Base-by-base conservation (phyloP, 2,113 vertebrate genomes). In the Glaucidium brasilianum region DNA sequence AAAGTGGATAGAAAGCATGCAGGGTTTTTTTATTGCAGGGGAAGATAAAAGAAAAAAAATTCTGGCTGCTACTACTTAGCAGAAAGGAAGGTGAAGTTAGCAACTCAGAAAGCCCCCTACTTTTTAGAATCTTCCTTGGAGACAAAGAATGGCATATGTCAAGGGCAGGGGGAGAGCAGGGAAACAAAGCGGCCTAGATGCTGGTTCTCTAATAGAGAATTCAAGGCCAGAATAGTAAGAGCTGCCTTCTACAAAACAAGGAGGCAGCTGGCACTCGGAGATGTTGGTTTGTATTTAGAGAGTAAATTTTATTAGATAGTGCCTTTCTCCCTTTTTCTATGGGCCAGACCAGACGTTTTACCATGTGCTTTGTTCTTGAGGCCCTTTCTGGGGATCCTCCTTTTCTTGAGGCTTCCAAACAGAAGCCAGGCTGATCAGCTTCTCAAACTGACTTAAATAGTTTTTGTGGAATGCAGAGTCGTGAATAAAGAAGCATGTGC, bases 251-350 rank as follows among this genome's bases (percentile, higher is more conserved):
- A 30, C 39, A 47, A 41, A 75, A 26, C 3, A 15, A 73, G 27
- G 66, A 60, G 30, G 10, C 8, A 77, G 53, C 11, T 88, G 50
- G 23, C 13, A 26, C 22, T 77, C 26, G 17, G n/a, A 47, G 3
- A 3, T 35, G 7, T 27, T 27, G 5, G 3, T 82, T 84, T 62
- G 20, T 77, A 25, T 67, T 74, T 94, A 47, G n/a, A 37, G 43
- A 26, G 3, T 27, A 73, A 62, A 39, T 29, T 20, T 6, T 27
- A 7, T 32, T 77, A 7, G 27, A 37, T 22, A 26, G 4, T 30
- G 1, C 2, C 5, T 62, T 69, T 66, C 5, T 60, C 4, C 5
- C 0, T 32, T 58, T 12, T 32, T 0, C 20, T 37, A 6, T 0
- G 5, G 17, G 11, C 30, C 21, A 3, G 12, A 34, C 5, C 4